These are phyloP conservation scores for Heliconius charithonia DNA, from an alignment of 2,888 invertebrate species.

Conservation along the genomic window DNA sequence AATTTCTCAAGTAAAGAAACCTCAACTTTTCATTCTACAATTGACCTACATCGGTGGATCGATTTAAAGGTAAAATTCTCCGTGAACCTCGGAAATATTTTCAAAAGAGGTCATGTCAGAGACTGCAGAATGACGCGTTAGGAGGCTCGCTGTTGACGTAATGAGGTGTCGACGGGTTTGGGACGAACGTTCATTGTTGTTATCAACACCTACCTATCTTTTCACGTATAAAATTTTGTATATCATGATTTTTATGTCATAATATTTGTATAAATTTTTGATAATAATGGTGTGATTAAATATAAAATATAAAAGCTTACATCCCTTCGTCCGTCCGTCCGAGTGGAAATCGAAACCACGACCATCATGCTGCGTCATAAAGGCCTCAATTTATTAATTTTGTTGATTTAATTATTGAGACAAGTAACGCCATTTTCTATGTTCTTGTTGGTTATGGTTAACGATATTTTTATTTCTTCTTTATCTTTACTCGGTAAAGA, in stretches of 20 bases:
- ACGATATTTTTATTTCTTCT: too few relatives aligned
- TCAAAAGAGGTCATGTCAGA: conserved; percentile 34
- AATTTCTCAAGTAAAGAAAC: not conserved
- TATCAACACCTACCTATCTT: conserved; percentile 8
- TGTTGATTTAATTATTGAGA: too few relatives aligned
- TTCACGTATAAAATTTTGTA: not conserved
- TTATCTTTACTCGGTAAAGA: too few relatives aligned
- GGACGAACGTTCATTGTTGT: conserved; percentile 21
- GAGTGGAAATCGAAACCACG: too few relatives aligned
- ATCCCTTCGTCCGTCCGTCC: too few relatives aligned
- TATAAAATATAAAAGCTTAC: too few relatives aligned
- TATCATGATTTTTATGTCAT: not conserved
- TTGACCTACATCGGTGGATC: conserved; percentile 25
- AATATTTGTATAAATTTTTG: not conserved
- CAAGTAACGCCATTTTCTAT: too few relatives aligned
- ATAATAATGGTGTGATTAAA: not conserved
- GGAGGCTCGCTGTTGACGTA: conserved; percentile 30
- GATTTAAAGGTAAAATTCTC: conserved; percentile 25
- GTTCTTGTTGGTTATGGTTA: too few relatives aligned
- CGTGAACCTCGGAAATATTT: conserved; percentile 28
- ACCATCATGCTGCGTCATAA: too few relatives aligned
- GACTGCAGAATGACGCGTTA: conserved; percentile 28
- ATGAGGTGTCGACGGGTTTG: conserved; percentile 28
- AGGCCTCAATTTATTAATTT: too few relatives aligned
- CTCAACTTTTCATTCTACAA: not conserved